A percentile compares a stretch with the other conserved stretches of the same genome.
Evolutionary conservation across 2,888 invertebrate species (phyloP).

Genomic region (Drosophila ezoana): DNA sequence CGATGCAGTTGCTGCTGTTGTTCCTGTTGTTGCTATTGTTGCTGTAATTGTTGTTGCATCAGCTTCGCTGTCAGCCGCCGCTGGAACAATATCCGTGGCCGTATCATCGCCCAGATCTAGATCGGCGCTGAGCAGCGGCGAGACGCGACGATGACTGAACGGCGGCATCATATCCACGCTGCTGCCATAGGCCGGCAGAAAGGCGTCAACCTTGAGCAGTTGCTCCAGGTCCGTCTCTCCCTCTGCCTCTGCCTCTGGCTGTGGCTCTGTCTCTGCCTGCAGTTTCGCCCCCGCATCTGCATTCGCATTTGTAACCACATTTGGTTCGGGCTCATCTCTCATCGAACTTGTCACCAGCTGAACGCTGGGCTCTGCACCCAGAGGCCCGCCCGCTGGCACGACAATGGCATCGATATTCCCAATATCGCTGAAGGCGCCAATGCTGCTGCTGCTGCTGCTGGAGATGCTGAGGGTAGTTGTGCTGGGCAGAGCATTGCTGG

Average conservation of each 20-base stretch:
- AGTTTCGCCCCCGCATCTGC: constrained; percentile 7
- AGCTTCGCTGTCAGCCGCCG: constrained; percentile 4
- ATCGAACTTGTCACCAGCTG: constrained; percentile 71
- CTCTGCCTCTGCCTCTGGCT: constrained; percentile 11
- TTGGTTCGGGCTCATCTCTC: constrained; percentile 20
- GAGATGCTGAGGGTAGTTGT: constrained; percentile 40
- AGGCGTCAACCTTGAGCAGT: constrained; percentile 77
- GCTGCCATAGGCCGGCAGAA: constrained; percentile 70
- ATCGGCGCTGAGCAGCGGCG: constrained; percentile 69
- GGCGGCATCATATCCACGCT: constrained; percentile 53
- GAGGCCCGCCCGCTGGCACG: constrained; percentile 68
- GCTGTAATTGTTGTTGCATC: constrained; percentile 32
- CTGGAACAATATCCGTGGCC: constrained; percentile 49
- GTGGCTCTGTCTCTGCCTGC: constrained; percentile 5
- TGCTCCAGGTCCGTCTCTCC: constrained; percentile 54
- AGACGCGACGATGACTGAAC: constrained; percentile 68
- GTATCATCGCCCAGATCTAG: constrained; percentile 23
- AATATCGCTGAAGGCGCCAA: constrained; percentile 41
- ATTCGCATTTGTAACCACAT: constrained; percentile 21
- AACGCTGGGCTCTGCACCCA: constrained; percentile 38
- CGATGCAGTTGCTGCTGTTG: constrained; percentile 23
- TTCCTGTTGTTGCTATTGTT: constrained; percentile 19
- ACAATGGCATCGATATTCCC: constrained; percentile 80
- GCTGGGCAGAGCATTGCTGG: constrained; percentile 54
- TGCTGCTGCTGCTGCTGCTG: constrained; percentile 33